These are phyloP conservation scores for Argyresthia albistria DNA, from an alignment of 2,888 invertebrate genomes.

Conservation along the genomic window DNA sequence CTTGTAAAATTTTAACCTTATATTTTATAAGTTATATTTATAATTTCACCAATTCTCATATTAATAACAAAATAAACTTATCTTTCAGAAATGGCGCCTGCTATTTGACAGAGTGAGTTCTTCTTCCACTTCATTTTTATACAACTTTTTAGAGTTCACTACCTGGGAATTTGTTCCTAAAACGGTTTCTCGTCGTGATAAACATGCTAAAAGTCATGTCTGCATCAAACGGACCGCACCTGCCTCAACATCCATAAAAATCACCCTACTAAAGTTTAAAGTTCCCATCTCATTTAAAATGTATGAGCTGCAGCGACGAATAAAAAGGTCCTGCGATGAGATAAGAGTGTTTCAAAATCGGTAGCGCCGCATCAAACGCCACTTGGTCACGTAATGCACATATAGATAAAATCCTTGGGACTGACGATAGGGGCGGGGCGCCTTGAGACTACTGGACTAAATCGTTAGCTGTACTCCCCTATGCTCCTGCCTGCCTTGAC, in stretches of 20 bases:
- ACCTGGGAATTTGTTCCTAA: not conserved
- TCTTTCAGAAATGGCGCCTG: constrained; percentile 89
- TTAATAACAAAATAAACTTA: constrained; percentile 12
- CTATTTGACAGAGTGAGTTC: constrained; percentile 86
- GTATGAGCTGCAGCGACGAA: constrained; percentile 49
- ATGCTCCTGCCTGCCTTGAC: too few species aligned
- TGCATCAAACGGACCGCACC: not conserved
- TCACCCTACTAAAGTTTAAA: not conserved
- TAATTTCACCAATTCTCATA: too few species aligned
- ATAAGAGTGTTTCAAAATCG: not conserved
- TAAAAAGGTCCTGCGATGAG: constrained; percentile 24
- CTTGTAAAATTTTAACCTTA: too few species aligned
- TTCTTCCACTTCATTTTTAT: not conserved
- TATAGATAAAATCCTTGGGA: constrained; percentile 44
- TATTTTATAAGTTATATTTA: too few species aligned
- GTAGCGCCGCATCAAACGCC: constrained; percentile 49
- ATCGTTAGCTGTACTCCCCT: constrained; percentile 37
- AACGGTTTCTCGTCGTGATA: not conserved
- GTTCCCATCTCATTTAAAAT: constrained; percentile 50
- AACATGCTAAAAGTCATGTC: not conserved
- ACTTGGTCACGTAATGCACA: constrained; percentile 47
- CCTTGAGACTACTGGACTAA: constrained; percentile 30
- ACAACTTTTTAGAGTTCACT: too few species aligned
- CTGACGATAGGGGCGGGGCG: constrained; percentile 38
- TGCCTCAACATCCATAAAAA: not conserved